These are phyloP conservation scores for Rutpela maculata DNA, from an alignment of 2,888 invertebrate genomes.

Conservation along the genomic window DNA sequence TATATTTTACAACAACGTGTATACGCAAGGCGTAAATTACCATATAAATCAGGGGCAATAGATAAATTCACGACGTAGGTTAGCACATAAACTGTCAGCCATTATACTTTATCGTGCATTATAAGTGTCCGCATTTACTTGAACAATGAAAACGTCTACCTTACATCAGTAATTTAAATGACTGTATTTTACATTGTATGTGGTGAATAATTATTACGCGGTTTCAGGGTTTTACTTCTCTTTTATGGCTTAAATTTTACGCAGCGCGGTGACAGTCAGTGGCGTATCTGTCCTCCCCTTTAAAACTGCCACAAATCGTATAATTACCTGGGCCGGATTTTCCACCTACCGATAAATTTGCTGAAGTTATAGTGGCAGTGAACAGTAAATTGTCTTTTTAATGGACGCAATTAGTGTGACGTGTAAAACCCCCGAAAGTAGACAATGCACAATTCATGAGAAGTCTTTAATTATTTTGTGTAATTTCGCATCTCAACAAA, in stretches of 20 bases:
- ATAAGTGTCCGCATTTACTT: conserved; percentile 25
- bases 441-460: too few species aligned
- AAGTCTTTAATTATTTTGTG: too few species aligned
- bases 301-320: not conserved
- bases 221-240: conserved; percentile 15
- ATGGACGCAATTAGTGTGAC: too few species aligned
- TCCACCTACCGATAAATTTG: not conserved
- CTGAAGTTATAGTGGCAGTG: not conserved
- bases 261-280: conserved; percentile 7
- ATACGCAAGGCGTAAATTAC: not conserved
- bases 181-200: conserved; percentile 7
- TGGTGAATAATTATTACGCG: conserved; percentile 19
- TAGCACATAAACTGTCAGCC: conserved; percentile 19
- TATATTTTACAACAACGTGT: not conserved
- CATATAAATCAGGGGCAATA: conserved; percentile 14
- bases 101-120: conserved; percentile 20
- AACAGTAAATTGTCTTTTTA: not conserved
- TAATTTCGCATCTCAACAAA: too few species aligned
- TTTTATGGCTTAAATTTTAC: conserved; percentile 11
- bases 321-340: not conserved
- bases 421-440: too few species aligned
- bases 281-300: not conserved
- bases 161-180: conserved; percentile 10
- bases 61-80: conserved; percentile 21
- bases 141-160: conserved; percentile 28